These are phyloP conservation scores for Adrianichthys oophorus DNA, from an alignment of 2,797 vertebrate genomes.

Conservation along the genomic window DNA sequence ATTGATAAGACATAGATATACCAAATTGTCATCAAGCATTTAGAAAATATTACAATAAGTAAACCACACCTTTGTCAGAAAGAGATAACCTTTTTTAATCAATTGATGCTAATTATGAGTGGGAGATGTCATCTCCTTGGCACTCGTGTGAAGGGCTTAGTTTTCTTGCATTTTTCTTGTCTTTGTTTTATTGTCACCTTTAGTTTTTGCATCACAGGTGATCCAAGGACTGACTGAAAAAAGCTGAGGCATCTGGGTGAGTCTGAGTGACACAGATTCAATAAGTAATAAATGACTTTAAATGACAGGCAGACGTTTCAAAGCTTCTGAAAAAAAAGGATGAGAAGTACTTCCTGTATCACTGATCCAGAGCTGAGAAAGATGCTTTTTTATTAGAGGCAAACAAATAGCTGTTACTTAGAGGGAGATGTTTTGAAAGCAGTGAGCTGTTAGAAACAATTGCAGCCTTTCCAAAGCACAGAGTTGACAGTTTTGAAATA, in stretches of 20 bases:
- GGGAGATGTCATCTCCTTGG: no score
- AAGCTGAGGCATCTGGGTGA: slow-evolving; percentile 16
- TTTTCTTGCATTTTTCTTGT: slow-evolving; percentile 24
- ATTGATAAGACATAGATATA: no score
- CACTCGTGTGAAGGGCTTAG: not conserved
- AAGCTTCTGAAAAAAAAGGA: slow-evolving; percentile 16
- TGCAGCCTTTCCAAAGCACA: slow-evolving; percentile 22
- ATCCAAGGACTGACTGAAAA: slow-evolving; percentile 19
- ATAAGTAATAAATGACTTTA: slow-evolving; percentile 51
- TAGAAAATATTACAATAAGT: no score
- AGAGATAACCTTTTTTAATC: no score
- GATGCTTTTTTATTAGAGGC: slow-evolving; percentile 9
- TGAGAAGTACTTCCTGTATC: slow-evolving; percentile 5
- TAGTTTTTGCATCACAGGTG: slow-evolving; percentile 15
- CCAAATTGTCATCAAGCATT: no score
- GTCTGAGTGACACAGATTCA: slow-evolving; percentile 29
- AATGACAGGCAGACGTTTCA: slow-evolving; percentile 29
- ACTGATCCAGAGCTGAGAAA: not conserved
- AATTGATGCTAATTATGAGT: no score
- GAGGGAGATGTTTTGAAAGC: not conserved
- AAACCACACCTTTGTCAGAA: no score
- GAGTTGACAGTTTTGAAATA: slow-evolving; percentile 33
- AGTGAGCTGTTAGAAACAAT: slow-evolving; percentile 1
- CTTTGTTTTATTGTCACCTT: slow-evolving; percentile 16
- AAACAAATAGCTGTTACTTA: slow-evolving; percentile 22